Percentiles rank a stretch among this genome's conserved stretches.
Evolutionary conservation across 2,888 invertebrate genomes (phyloP).

Genomic region (Erynnis tages): DNA sequence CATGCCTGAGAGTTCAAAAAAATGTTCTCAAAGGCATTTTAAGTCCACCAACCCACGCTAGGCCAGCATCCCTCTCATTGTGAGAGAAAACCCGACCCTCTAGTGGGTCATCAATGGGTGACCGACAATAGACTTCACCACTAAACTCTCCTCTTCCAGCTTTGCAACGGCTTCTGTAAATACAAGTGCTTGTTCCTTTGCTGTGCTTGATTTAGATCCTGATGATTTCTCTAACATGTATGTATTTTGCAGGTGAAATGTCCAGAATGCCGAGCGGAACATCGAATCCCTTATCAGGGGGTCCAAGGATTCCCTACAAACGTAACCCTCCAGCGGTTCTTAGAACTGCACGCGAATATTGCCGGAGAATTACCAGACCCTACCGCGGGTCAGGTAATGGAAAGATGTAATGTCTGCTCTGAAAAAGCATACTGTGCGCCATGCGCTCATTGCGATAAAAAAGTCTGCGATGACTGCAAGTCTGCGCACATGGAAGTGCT

Average conservation of each 20-base stretch:
- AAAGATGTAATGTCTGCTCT: slow-evolving; percentile 95
- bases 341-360: slow-evolving; percentile 96
- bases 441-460: slow-evolving; percentile 98
- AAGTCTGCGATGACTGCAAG: slow-evolving; percentile 98
- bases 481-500: slow-evolving; percentile 97
- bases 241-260: slow-evolving; percentile 90
- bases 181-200: slow-evolving; percentile 13
- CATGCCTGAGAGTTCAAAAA: too few relatives aligned
- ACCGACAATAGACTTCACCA: too few relatives aligned
- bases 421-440: slow-evolving; percentile 93
- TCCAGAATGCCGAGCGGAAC: slow-evolving; percentile 98
- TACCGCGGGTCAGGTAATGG: slow-evolving; percentile 95
- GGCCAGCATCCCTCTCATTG: too few relatives aligned
- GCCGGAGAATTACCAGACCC: slow-evolving; percentile 95
- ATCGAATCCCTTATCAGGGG: slow-evolving; percentile 97
- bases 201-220: not conserved
- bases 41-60: too few relatives aligned
- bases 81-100: too few relatives aligned
- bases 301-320: slow-evolving; percentile 97
- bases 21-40: too few relatives aligned
- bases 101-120: too few relatives aligned
- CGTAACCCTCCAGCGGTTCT: slow-evolving; percentile 95
- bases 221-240: not conserved
- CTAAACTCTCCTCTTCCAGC: too few relatives aligned
- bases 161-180: slow-evolving; percentile 11